Evolutionary conservation across 2,888 invertebrate species (phyloP), one percentile per base, ranked within the genome.

Genomic region (Thysanoteuthis rhombus): DNA sequence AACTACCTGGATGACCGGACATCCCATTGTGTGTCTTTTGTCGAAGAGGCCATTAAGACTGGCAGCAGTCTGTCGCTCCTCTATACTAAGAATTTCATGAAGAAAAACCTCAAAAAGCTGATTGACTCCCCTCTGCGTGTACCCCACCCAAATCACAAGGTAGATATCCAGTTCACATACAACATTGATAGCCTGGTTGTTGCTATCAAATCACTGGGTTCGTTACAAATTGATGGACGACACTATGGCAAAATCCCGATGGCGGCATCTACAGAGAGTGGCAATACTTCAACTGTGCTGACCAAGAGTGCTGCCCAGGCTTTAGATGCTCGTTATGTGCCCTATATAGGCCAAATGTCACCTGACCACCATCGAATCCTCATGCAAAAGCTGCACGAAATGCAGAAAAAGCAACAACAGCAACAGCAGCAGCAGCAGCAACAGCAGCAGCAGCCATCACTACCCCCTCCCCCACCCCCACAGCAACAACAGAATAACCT

Each of bases 11-110:
- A 98, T 0, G 98, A 98, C 96, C 98, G 98, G 97, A 98, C 99
- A 36, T 98, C 99, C 97, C 98, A 99, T 97, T 98, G 98, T 97
- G 98, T 99, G 95, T 98, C 98, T 95, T 99, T 99, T 97, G 98
- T 98, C 94, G 98, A 98, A 96, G 98, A 98, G 95, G 98, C 98
- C 52, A 97, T 99, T 93, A 98, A 95, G 32, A 95, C 95, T 39
- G 96, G 96, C 2, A 95, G 96, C 93, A 96, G 96, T 93, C 94
- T 96, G 42, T 96, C 96, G 28, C 95, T 97, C n/a, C 94, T 97
- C 28, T 96, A 96, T 94, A 95, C 96, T 19, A 96, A 96, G 94
- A 95, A 95, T 58, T 92, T 95, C 12, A 95, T 97, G 94, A 94
- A 95, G 22, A 96, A 95, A 58, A 96, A 96, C 92, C 94, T 97